Conservation (phyloP, 2,888 invertebrate genomes). For the Pyrochroa serraticornis region DNA sequence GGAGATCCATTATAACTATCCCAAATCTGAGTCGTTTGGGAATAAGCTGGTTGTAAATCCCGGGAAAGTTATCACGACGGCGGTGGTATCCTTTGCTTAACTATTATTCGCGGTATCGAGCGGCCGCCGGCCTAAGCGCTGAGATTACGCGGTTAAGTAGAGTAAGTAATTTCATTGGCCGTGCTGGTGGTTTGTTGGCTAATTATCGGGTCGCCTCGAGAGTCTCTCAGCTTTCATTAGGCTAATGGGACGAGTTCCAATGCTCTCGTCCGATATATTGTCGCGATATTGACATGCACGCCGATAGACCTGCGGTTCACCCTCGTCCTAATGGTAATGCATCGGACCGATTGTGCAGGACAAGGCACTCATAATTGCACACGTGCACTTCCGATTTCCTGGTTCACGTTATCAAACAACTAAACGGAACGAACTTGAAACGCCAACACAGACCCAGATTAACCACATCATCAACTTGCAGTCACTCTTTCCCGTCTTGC, state of each 20-base stretch:
- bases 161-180: slow-evolving; percentile 55
- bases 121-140: slow-evolving; percentile 48
- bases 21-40: slow-evolving; percentile 47
- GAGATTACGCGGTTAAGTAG: slow-evolving; percentile 55
- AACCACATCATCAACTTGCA: too few relatives aligned
- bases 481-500: too few relatives aligned
- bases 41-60: slow-evolving; percentile 51
- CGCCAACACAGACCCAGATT: too few relatives aligned
- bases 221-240: slow-evolving; percentile 53
- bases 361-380: too few relatives aligned
- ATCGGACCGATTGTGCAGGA: too few relatives aligned
- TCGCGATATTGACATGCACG: too few relatives aligned
- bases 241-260: slow-evolving; percentile 44
- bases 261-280: too few relatives aligned
- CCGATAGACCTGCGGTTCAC: too few relatives aligned
- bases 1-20: slow-evolving; percentile 47
- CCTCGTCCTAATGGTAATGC: too few relatives aligned
- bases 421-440: too few relatives aligned
- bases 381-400: too few relatives aligned
- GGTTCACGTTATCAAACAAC: too few relatives aligned
- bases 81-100: slow-evolving; percentile 47
- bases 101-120: slow-evolving; percentile 50
- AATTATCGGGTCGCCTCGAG: slow-evolving; percentile 54
- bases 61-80: slow-evolving; percentile 45
- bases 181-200: slow-evolving; percentile 55